Percentiles rank a stretch among this genome's conserved stretches.
Evolutionary conservation across 2,113 vertebrate genomes (phyloP).

Genomic region (Sterrhoptilus dennistouni): DNA sequence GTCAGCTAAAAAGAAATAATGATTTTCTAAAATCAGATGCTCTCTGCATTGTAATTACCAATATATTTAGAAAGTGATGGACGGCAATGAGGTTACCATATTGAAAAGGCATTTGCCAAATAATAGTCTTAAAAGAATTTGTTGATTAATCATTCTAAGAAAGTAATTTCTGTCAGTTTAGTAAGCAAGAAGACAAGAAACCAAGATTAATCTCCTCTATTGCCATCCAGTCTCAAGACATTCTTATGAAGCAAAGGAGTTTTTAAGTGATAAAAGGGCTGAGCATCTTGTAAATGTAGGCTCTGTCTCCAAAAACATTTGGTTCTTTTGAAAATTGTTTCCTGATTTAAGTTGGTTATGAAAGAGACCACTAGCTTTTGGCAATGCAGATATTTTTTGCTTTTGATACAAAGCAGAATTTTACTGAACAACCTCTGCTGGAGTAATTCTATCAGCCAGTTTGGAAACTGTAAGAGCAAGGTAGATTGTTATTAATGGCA

Average conservation of each 20-base stretch:
- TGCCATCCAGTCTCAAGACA: background rate
- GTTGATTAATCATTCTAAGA: background rate
- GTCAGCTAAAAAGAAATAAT: background rate
- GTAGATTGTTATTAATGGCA: background rate
- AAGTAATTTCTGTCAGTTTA: background rate
- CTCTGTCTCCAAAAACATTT: background rate
- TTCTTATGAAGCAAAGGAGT: background rate
- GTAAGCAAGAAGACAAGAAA: background rate
- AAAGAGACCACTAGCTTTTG: background rate
- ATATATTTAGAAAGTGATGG: background rate
- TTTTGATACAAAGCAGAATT: background rate
- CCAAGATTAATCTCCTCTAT: background rate
- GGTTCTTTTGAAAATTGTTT: background rate
- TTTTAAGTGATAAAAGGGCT: background rate
- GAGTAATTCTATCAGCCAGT: background rate
- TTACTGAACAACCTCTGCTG: background rate
- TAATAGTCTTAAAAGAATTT: background rate
- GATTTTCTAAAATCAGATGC: background rate
- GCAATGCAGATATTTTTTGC: background rate
- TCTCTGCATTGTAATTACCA: background rate
- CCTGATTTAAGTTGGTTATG: background rate
- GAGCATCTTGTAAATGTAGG: background rate
- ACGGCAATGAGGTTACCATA: background rate
- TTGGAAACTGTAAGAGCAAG: background rate
- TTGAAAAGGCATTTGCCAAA: background rate